phyloP scores from a whole-genome alignment of 1,140 invertebrate species.

The Drosophila rufa region DNA sequence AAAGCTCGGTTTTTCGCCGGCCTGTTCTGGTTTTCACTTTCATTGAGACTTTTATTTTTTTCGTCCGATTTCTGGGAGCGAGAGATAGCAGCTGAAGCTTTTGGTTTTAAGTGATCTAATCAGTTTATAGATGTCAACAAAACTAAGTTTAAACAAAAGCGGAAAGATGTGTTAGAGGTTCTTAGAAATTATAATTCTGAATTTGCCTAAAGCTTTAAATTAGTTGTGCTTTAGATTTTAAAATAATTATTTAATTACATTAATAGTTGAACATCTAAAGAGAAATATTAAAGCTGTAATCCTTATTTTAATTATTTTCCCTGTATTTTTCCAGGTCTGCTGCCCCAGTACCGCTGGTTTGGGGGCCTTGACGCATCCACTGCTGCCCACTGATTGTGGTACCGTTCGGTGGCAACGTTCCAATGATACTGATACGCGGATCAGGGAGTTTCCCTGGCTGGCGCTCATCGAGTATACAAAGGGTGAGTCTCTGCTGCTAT shows the following conservation, averaged over 20 bases:
- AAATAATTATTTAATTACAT: background rate
- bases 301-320: background rate
- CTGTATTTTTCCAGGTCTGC: slow-evolving; percentile 43
- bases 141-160: slow-evolving; percentile 3
- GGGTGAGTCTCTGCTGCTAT: slow-evolving; percentile 42
- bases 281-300: background rate
- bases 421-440: slow-evolving; percentile 87
- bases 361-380: slow-evolving; percentile 38
- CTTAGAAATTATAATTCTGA: background rate
- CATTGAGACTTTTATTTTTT: slow-evolving; percentile 5
- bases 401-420: slow-evolving; percentile 85
- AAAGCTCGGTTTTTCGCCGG: background rate
- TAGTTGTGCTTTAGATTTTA: no score
- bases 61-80: background rate
- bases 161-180: background rate
- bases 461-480: slow-evolving; percentile 85
- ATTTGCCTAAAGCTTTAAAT: background rate
- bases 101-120: slow-evolving; percentile 17
- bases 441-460: slow-evolving; percentile 91
- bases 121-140: slow-evolving; percentile 9
- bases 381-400: slow-evolving; percentile 69
- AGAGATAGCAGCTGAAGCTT: slow-evolving; percentile 8
- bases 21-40: slow-evolving; percentile 13
- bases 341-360: slow-evolving; percentile 54
- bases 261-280: no score